Evolutionary conservation across 2,888 invertebrate species (phyloP).

Genomic region (Acleris cristana): DNA sequence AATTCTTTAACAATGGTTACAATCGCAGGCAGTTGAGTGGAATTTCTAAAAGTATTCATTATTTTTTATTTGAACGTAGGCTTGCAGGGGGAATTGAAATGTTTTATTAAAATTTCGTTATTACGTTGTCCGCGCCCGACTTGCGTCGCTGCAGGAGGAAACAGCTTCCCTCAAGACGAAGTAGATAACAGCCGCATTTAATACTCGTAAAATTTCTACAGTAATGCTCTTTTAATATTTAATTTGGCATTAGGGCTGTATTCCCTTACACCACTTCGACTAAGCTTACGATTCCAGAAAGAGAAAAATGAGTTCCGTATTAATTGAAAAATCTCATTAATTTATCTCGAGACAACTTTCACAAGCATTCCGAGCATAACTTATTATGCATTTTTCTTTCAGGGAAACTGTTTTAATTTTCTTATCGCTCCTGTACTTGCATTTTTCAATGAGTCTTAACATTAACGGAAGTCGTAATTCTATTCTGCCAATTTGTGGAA

Average conservation of each 20-base stretch:
- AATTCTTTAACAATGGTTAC: slow-evolving; percentile 58
- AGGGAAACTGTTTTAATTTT: slow-evolving; percentile 20
- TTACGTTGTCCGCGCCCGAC: slow-evolving; percentile 58
- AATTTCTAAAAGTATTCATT: slow-evolving; percentile 57
- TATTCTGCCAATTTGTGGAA: neutral
- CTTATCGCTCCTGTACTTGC: slow-evolving; percentile 16
- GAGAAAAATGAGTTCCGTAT: slow-evolving; percentile 52
- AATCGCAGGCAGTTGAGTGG: slow-evolving; percentile 58
- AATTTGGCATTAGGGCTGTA: slow-evolving; percentile 68
- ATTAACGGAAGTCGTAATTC: neutral
- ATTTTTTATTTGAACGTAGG: slow-evolving; percentile 57
- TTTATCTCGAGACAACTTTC: slow-evolving; percentile 30
- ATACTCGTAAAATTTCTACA: slow-evolving; percentile 69
- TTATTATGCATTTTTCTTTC: slow-evolving; percentile 27
- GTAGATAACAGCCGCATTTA: slow-evolving; percentile 56
- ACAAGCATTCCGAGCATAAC: slow-evolving; percentile 33
- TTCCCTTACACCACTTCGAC: slow-evolving; percentile 52
- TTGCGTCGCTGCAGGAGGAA: slow-evolving; percentile 49
- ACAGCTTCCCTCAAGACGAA: slow-evolving; percentile 52
- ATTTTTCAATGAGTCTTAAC: slow-evolving; percentile 17
- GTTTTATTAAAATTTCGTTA: slow-evolving; percentile 76
- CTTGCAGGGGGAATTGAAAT: slow-evolving; percentile 51
- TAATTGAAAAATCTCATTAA: slow-evolving; percentile 32
- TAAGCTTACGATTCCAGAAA: slow-evolving; percentile 50
- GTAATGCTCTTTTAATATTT: slow-evolving; percentile 77